Base-by-base conservation (phyloP, 2,888 invertebrate species). In the Himalopsyche anomala region DNA sequence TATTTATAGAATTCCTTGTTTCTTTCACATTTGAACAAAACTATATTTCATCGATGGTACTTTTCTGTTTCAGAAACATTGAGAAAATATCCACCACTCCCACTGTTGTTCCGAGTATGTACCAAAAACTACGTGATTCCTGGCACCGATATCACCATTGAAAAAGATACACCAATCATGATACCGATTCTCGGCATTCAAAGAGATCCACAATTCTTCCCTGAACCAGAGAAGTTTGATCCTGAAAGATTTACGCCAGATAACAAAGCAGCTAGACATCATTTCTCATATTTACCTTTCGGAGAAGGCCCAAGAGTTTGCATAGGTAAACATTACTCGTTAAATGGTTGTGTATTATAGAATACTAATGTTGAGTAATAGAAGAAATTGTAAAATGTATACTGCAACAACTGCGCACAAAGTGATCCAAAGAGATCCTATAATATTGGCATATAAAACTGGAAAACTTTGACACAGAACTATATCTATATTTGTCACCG, bases 171-270 rank as follows among this genome's bases (percentile, higher is more conserved):
- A 5, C 88, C 89, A 4, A 89, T 91, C 0, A 86, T 89, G 15
- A 89, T 92, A 19, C 90, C 91, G 0, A 85, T 90, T 0, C 86
- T 89, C n/a, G 90, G 90, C 5, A 80, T 91, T 40, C 91, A 91
- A 62, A 89, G 89, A 56, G 90, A 91, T 85, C 89, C 89, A 3
- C 87, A 90, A 15, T 89, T 89, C 88, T 91, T 89, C 85, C 90
- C 90, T 1, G 89, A 91, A 74, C 91, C 91, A 0, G 89, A 90
- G 15, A 89, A 89, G 85, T 91, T 91, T 87, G 90, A 91, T 85
- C 91, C 91, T 0, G 91, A 91, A 79, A 88, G 91, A 74, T 91
- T 91, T 89, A 89, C 87, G 0, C 89, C 89, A 0, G 90, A 90
- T 55, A 89, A 89, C 38, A 90, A 90, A 85, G 88, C 88, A 4